Conservation (phyloP, 2,113 vertebrate genomes). For the Albula glossodonta region DNA sequence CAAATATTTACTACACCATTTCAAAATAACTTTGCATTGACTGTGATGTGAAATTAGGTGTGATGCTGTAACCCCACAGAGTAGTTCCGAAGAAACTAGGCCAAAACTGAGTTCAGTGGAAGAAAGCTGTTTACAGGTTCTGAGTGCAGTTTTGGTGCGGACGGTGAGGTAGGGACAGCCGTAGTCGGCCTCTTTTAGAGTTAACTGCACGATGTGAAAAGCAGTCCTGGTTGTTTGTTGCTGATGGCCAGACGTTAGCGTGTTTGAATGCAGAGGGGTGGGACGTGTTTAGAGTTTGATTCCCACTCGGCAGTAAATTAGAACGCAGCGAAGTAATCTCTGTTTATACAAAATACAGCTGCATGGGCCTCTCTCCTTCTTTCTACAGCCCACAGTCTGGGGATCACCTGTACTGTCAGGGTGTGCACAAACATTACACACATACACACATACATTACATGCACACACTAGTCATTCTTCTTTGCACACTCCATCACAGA, state of each 20-base stretch:
- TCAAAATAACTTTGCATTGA: not conserved
- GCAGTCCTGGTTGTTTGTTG: constrained; percentile 39
- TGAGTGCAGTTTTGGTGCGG: not conserved
- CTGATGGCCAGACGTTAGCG: constrained; percentile 56
- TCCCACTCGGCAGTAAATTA: constrained; percentile 72
- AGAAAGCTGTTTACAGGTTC: not conserved
- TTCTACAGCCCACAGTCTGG: not conserved
- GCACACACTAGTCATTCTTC: too few species aligned
- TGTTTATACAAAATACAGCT: constrained; percentile 76
- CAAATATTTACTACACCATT: not conserved
- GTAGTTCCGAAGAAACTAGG: not conserved
- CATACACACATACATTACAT: not conserved
- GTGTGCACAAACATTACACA: not conserved
- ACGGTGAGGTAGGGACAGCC: not conserved
- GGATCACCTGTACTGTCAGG: constrained; percentile 19
- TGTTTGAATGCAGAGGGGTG: constrained; percentile 53
- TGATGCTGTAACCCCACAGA: not conserved
- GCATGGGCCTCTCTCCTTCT: constrained; percentile 48
- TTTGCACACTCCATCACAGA: not conserved
- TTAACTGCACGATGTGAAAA: constrained; percentile 49
- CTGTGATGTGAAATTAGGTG: not conserved
- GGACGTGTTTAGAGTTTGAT: constrained; percentile 63
- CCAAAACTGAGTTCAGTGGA: not conserved
- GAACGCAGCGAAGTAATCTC: constrained; percentile 70
- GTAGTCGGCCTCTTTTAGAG: constrained; percentile 41